These are phyloP conservation scores for Rhinopomastus cyanomelas DNA, from an alignment of 2,113 vertebrate genomes.

Conservation along the genomic window DNA sequence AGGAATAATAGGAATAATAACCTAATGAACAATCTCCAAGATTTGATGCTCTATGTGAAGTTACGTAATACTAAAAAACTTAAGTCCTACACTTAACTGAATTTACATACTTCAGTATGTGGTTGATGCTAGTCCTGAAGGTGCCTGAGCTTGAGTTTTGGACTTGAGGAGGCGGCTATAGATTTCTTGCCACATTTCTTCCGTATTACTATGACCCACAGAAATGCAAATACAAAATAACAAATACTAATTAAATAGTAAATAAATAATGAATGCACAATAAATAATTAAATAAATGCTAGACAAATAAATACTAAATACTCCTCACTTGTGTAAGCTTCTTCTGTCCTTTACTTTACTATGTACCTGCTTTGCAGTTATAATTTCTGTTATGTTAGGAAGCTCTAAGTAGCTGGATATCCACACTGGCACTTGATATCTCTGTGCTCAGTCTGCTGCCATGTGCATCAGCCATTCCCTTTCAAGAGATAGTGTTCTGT, in stretches of 20 bases:
- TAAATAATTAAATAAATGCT: too few species aligned
- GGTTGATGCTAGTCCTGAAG: background rate
- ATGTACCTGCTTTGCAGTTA: background rate
- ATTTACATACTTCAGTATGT: background rate
- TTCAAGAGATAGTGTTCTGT: background rate
- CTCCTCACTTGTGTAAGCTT: background rate
- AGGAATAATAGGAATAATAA: background rate
- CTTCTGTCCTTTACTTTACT: background rate
- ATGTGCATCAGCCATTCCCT: background rate
- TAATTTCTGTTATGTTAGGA: background rate
- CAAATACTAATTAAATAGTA: too few species aligned
- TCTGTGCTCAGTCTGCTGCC: background rate
- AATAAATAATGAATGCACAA: too few species aligned
- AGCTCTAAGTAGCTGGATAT: background rate
- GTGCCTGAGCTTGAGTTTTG: rapidly evolving
- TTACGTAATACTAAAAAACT: background rate
- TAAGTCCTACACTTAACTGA: background rate
- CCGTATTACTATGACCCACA: background rate
- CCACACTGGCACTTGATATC: background rate
- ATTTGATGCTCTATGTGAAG: background rate
- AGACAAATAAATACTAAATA: too few species aligned
- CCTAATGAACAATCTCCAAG: background rate
- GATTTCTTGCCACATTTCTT: background rate
- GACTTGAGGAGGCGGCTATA: background rate
- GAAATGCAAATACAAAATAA: background rate